A percentile compares a stretch with the other conserved stretches of the same genome.
phyloP scores from a whole-genome alignment of 2,113 vertebrate genomes.

The Corydoras maculifer region DNA sequence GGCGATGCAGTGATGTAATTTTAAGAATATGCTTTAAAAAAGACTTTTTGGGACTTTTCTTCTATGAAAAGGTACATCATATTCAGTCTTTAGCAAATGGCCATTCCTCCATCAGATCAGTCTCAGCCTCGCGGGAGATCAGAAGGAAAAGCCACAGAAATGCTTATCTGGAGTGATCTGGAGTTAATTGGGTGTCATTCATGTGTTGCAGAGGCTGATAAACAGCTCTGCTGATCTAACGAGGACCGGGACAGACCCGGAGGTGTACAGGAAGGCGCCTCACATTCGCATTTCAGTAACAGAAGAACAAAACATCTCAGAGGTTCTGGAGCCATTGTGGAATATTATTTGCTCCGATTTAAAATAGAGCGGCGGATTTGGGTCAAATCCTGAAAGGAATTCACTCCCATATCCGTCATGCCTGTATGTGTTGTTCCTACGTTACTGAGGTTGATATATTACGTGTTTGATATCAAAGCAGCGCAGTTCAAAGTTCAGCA shows the following conservation, averaged over 20 bases:
- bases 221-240: conserved; percentile 28
- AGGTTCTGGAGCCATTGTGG: not conserved
- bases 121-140: not conserved
- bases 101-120: no score
- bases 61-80: no score
- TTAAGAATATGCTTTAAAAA: no score
- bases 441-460: not conserved
- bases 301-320: conserved; percentile 6
- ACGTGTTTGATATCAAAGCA: conserved; percentile 4
- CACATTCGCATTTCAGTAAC: not conserved
- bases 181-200: conserved; percentile 38
- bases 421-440: no score
- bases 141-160: conserved; percentile 14
- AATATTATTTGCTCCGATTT: not conserved
- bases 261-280: conserved; percentile 20
- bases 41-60: no score
- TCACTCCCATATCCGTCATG: no score
- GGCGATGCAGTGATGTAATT: no score
- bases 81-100: no score
- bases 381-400: no score
- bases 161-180: conserved; percentile 23
- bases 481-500: conserved; percentile 26
- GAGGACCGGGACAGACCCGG: conserved; percentile 5
- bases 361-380: not conserved
- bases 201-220: conserved; percentile 22